Percentiles rank a stretch among this genome's conserved stretches.
phyloP scores from a whole-genome alignment of 1,140 invertebrate species.

The Drosophila prosaltans region DNA sequence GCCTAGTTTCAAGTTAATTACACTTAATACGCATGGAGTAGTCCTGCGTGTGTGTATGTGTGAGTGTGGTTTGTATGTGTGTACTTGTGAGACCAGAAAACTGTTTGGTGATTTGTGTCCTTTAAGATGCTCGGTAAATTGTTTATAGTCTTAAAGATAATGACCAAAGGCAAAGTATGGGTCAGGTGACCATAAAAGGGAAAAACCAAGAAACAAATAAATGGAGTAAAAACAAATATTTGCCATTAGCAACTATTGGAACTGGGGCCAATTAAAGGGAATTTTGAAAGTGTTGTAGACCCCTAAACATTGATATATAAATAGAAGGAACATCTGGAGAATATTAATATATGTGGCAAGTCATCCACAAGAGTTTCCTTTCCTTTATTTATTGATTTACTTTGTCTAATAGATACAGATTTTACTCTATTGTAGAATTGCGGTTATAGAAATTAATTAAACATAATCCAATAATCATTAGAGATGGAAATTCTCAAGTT shows the following conservation, averaged over 20 bases:
- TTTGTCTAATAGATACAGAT: too few species aligned
- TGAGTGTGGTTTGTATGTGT: constrained; percentile 33
- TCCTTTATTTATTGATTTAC: too few species aligned
- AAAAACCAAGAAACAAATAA: background rate
- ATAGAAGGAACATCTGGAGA: background rate
- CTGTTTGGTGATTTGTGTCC: constrained; percentile 73
- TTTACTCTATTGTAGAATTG: too few species aligned
- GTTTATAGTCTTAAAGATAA: constrained; percentile 13
- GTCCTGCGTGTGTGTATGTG: constrained; percentile 26
- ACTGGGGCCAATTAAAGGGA: background rate
- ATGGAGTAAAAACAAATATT: constrained; percentile 6
- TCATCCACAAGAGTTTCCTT: too few species aligned
- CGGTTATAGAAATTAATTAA: too few species aligned
- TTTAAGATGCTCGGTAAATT: constrained; percentile 15
- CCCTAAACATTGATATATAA: background rate
- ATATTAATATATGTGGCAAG: too few species aligned
- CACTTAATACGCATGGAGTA: constrained; percentile 70
- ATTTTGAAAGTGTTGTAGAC: background rate
- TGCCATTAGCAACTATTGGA: constrained; percentile 7
- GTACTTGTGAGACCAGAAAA: constrained; percentile 45
- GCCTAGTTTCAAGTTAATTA: constrained; percentile 80
- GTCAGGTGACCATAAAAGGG: background rate
- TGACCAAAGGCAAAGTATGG: constrained; percentile 7
- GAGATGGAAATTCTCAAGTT: too few species aligned
- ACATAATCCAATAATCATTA: too few species aligned